Percentiles rank a stretch among this genome's conserved stretches.
Conservation (phyloP, 2,888 invertebrate genomes). For the Choreutis nemorana region DNA sequence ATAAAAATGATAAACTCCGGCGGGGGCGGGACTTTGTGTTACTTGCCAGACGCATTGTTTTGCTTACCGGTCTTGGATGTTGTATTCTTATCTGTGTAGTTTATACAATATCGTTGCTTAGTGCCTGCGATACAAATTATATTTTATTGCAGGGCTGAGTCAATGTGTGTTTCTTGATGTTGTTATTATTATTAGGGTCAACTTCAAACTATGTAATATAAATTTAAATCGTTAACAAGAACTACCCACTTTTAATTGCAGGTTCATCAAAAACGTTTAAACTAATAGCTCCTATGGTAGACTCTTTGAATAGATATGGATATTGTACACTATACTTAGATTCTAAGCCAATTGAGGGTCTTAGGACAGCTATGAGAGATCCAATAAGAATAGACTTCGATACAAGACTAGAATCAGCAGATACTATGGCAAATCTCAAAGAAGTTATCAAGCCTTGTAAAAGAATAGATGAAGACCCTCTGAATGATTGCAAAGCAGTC, state of each 20-base stretch:
- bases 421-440: constrained; percentile 15
- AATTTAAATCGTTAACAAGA: too few relatives aligned
- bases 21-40: too few relatives aligned
- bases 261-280: constrained; percentile 25
- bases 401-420: constrained; percentile 17
- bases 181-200: too few relatives aligned
- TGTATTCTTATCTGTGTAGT: too few relatives aligned
- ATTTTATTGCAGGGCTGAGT: too few relatives aligned
- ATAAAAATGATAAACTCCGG: too few relatives aligned
- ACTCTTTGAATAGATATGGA: constrained; percentile 32
- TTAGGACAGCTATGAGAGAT: constrained; percentile 23
- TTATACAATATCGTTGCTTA: too few relatives aligned
- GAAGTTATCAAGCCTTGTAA: constrained; percentile 20
- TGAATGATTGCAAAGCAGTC: constrained; percentile 40
- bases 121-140: too few relatives aligned
- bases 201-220: too few relatives aligned
- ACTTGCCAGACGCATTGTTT: too few relatives aligned
- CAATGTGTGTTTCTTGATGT: too few relatives aligned
- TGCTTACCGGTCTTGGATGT: too few relatives aligned
- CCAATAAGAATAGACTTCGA: constrained; percentile 35
- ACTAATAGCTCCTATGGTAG: constrained; percentile 35
- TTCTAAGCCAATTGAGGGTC: constrained; percentile 22
- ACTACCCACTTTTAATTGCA: constrained; percentile 18
- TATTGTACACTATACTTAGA: constrained; percentile 34
- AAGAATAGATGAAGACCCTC: constrained; percentile 33